phyloP scores from a whole-genome alignment of 2,888 invertebrate genomes.

The Drosophila testacea region DNA sequence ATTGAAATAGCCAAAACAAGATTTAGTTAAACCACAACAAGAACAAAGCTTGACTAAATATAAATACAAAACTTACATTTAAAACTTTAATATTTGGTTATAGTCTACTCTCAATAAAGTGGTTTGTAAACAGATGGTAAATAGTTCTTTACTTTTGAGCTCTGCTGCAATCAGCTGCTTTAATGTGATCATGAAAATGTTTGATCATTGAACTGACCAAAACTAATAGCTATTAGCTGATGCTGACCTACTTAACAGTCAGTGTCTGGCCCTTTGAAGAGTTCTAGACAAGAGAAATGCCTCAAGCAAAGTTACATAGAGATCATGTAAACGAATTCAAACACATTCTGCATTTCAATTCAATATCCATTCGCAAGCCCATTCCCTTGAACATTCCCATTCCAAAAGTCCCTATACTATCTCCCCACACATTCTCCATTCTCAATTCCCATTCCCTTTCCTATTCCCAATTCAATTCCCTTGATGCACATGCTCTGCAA shows the following conservation, averaged over 20 bases:
- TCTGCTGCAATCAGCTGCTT: slow-evolving; percentile 21
- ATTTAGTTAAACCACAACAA: too few species aligned
- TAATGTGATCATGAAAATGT: slow-evolving; percentile 34
- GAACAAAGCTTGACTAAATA: too few species aligned
- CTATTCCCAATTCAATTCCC: slow-evolving; percentile 28
- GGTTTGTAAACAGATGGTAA: background rate
- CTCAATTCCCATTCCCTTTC: slow-evolving; percentile 7
- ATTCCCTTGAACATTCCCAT: slow-evolving; percentile 7
- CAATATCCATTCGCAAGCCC: slow-evolving; percentile 25
- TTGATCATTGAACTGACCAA: slow-evolving; percentile 33
- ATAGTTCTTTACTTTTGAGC: slow-evolving; percentile 1
- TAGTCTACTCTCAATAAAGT: background rate
- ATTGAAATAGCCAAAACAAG: background rate
- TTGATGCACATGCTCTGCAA: slow-evolving; percentile 39
- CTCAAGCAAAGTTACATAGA: slow-evolving; percentile 38
- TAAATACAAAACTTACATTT: too few species aligned
- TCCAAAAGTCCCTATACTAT: slow-evolving; percentile 11
- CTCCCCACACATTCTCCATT: slow-evolving; percentile 13
- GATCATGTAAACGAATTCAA: slow-evolving; percentile 41
- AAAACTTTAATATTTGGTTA: background rate
- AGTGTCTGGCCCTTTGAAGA: slow-evolving; percentile 56
- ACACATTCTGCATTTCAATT: slow-evolving; percentile 34
- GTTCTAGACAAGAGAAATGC: slow-evolving; percentile 29
- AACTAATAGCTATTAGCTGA: background rate
- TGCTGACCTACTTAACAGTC: slow-evolving; percentile 71